phyloP scores from a whole-genome alignment of 1,140 invertebrate species.

The Probaryconus sp. region DNA sequence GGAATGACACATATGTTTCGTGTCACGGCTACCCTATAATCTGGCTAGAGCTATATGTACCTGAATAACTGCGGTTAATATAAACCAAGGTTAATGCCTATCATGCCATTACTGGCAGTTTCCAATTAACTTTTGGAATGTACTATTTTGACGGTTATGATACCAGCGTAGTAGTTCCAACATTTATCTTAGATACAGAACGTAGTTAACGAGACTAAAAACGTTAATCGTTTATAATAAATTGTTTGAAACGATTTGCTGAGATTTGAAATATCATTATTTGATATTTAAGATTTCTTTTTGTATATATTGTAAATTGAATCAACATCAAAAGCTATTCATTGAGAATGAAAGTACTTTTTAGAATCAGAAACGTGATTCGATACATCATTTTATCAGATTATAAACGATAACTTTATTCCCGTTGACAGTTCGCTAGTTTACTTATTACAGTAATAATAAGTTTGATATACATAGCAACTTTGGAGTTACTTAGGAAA shows the following conservation, averaged over 20 bases:
- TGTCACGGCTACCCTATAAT: slow-evolving; percentile 46
- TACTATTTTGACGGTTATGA: slow-evolving; percentile 39
- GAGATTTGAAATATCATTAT: no score
- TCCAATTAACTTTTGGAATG: slow-evolving; percentile 61
- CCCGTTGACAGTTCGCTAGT: slow-evolving; percentile 10
- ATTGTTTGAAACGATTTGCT: no score
- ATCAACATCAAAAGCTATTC: no score
- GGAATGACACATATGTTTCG: slow-evolving; percentile 53
- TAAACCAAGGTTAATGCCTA: slow-evolving; percentile 59
- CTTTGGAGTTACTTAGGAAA: slow-evolving; percentile 37
- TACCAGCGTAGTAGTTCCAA: neutral
- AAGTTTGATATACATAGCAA: slow-evolving; percentile 31
- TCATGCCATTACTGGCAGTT: slow-evolving; percentile 53
- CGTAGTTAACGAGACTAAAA: neutral
- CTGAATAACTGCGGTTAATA: slow-evolving; percentile 60
- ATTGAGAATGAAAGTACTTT: no score
- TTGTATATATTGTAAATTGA: no score
- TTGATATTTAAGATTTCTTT: no score
- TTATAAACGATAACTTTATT: slow-evolving; percentile 13
- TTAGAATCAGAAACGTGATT: neutral
- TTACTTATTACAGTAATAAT: slow-evolving; percentile 41
- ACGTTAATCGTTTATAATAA: no score
- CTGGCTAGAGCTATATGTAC: slow-evolving; percentile 28
- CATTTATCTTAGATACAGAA: slow-evolving; percentile 14
- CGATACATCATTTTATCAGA: neutral